These are phyloP conservation scores for Ips nitidus DNA, from an alignment of 1,140 invertebrate genomes.

Conservation along the genomic window DNA sequence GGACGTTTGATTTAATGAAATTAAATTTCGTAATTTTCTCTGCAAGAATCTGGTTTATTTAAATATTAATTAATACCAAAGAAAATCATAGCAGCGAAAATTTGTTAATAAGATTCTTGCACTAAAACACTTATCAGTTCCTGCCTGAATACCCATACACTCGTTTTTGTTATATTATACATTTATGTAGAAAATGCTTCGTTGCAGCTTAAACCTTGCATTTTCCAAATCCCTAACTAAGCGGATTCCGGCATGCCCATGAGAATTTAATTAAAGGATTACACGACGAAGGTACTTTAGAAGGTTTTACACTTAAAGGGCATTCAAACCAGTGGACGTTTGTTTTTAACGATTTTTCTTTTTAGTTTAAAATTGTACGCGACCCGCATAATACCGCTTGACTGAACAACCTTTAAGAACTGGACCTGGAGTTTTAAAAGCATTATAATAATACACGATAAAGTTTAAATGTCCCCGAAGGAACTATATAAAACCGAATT, in stretches of 20 bases:
- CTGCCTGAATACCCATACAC: too few species aligned
- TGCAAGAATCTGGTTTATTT: too few species aligned
- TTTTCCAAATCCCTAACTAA: neutral
- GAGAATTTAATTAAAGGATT: neutral
- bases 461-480: neutral
- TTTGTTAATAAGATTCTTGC: too few species aligned
- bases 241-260: neutral
- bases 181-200: too few species aligned
- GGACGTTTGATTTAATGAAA: too few species aligned
- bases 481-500: conserved; percentile 6
- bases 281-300: neutral
- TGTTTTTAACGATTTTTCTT: neutral
- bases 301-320: neutral
- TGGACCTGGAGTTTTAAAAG: neutral
- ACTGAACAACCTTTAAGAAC: neutral
- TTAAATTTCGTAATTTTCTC: too few species aligned
- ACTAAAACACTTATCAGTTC: too few species aligned
- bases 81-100: too few species aligned
- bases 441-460: conserved; percentile 2
- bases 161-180: too few species aligned
- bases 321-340: neutral
- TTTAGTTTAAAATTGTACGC: too few species aligned
- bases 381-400: too few species aligned
- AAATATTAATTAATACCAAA: too few species aligned
- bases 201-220: neutral